Evolutionary conservation across 1,140 invertebrate species (phyloP), one percentile per base, ranked within the genome.

Genomic region (Bombyx mandarina): DNA sequence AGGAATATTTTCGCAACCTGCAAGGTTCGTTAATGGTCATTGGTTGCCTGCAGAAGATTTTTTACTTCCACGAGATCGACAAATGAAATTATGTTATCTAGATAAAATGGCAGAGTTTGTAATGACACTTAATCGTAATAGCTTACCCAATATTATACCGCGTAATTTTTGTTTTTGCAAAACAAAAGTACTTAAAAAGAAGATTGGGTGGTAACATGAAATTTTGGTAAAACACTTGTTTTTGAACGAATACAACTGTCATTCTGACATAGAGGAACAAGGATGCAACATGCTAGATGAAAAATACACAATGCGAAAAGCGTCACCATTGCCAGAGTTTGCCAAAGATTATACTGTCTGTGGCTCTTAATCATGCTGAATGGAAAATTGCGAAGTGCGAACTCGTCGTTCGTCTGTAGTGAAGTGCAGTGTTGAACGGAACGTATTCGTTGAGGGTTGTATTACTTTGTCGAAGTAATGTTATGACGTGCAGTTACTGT

Each of bases 1-100:
- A 49, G 77, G 88, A 43, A 63, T 77, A 50, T 88, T 89, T 78
- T 89, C 89, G n/a, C 88, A 89, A 70, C 88, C 89, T 9, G 78
- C 76, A 35, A 69, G 71, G 35, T 74, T 82, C 10, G 62, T 74
- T n/a, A 72, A 79, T 54, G 73, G 69, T 7, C 65, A 65, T 58
- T 89, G 89, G 89, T 58, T 52, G 58, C 83, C 88, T 12, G 80
- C 77, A 12, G 57, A 57, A 53, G 69, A 80, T 58, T 89, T 71
- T 72, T 65, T 82, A 45, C 12, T 77, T 48, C 80, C 85, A 18
- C 77, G 58, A 65, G 79, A 85, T 65, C 64, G 69, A 46, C 58
- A 78, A 53, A 65, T 86, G 10, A 81, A 69, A 54, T 54, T 85
- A 43, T 55, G 60, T 6, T 77, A 87, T 66, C 65, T 87, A 55